Base-by-base conservation (phyloP, 2,113 vertebrate genomes). In the Oryzias woworae region DNA sequence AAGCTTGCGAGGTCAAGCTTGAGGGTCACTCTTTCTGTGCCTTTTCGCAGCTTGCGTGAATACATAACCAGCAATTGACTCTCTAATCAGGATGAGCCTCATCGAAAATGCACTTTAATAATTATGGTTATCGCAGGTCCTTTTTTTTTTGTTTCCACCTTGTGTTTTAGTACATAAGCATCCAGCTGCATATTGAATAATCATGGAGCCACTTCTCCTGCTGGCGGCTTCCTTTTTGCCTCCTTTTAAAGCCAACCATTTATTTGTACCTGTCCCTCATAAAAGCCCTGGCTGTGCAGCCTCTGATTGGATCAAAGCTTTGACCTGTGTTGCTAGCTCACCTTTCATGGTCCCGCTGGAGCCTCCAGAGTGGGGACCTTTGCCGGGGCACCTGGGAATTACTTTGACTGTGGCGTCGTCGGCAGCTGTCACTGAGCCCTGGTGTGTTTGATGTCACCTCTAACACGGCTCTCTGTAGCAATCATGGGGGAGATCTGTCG, bases 31-130 rank as follows among this genome's bases (percentile, higher is more conserved):
- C 82, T 85, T 79, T 81, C 76, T 47, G 77, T 88, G 85, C 69
- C 64, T 82, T 80, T 74, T 84, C 77, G 64, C 82, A 80, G 88
- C 70, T 84, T 77, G 81, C 61, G 57, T 88, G 87, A 89, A 89
- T 89, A 81, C 73, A 85, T 87, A 85, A 89, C 83, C 31, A 12
- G 23, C 87, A 83, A 88, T 89, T 91, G 89, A 91, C 90, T 90
- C 90, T 89, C 72, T 89, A 91, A 89, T 91, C 53, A 52, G 69
- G 74, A 67, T 78, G 77, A 65, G 71, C 51, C 61, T 87, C 70
- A 86, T 88, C 59, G 86, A 91, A 87, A 81, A 88, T 90, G 78
- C 78, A 69, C 72, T 73, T 85, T 87, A 80, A 88, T 87, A 85
- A 90, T 90, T 68, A 83, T 18, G 14, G 49, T 76, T 60, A 85